These are phyloP conservation scores for Python bivittatus DNA, from an alignment of 2,113 vertebrate genomes.

Conservation along the genomic window DNA sequence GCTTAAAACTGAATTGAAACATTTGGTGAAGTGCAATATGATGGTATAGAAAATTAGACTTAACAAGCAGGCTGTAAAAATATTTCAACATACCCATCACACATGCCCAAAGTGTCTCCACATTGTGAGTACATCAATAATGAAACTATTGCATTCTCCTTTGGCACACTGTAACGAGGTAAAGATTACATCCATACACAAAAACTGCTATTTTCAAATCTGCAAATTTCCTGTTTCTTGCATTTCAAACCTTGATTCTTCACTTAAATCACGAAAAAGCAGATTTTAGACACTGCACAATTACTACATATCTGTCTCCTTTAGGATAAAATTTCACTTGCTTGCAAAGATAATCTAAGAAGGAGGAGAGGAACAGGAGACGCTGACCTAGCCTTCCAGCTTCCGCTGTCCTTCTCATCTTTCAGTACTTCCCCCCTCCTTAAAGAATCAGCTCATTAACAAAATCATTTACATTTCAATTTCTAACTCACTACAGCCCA, in stretches of 20 bases:
- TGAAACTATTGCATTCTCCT: neutral
- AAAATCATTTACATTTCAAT: neutral
- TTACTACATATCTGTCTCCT: neutral
- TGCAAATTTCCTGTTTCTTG: neutral
- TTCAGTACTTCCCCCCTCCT: neutral
- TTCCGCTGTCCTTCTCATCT: neutral
- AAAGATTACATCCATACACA: neutral
- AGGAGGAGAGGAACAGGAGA: neutral
- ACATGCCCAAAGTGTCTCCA: neutral
- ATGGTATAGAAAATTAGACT: neutral
- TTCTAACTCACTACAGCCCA: neutral
- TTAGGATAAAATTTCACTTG: constrained; percentile 9
- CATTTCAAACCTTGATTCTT: neutral
- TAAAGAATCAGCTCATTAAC: neutral
- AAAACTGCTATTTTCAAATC: neutral
- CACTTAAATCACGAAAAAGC: neutral
- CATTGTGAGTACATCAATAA: neutral
- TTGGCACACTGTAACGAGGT: neutral
- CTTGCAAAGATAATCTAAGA: constrained; percentile 35
- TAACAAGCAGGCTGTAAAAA: neutral
- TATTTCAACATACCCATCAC: neutral
- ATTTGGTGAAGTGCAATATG: neutral
- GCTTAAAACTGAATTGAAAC: neutral
- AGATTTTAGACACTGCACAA: constrained; percentile 21
- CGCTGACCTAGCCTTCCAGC: neutral